A percentile compares a stretch with the other conserved stretches of the same genome.
Evolutionary conservation across 2,888 invertebrate species (phyloP).

Genomic region (Drosophila monieri): DNA sequence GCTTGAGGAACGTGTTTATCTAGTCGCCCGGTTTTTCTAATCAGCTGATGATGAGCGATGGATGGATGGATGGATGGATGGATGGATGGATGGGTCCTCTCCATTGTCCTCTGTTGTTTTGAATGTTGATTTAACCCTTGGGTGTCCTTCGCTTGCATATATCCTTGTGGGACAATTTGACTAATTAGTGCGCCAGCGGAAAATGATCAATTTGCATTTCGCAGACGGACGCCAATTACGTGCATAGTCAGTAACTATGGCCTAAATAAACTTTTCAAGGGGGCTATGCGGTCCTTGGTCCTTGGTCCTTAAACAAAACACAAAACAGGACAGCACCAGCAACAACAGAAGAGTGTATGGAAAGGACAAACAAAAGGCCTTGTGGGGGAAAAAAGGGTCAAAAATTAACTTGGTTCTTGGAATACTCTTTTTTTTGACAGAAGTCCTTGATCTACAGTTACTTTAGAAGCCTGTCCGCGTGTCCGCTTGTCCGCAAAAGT

Average conservation of each 20-base stretch:
- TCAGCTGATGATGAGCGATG: conserved; percentile 46
- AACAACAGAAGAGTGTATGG: neutral
- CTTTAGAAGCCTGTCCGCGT: neutral
- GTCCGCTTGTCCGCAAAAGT: too few species aligned
- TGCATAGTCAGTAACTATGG: conserved; percentile 9
- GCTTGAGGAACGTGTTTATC: conserved; percentile 46
- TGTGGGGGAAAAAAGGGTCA: conserved; percentile 2
- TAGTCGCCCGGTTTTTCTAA: conserved; percentile 47
- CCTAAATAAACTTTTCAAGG: conserved; percentile 40
- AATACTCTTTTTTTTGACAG: neutral
- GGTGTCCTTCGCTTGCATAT: conserved; percentile 28
- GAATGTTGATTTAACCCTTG: conserved; percentile 68
- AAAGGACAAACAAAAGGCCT: conserved; percentile 3
- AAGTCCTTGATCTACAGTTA: neutral
- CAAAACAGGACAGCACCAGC: neutral
- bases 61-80: conserved; percentile 10
- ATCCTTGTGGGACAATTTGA: conserved; percentile 70
- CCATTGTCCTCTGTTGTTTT: conserved; percentile 19
- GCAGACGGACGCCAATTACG: conserved; percentile 46
- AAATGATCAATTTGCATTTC: conserved; percentile 79
- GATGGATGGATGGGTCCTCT: conserved; percentile 6
- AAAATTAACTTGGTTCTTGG: neutral
- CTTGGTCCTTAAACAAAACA: conserved; percentile 22
- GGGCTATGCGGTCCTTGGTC: conserved; percentile 27
- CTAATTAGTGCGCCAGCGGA: conserved; percentile 73